Conservation (phyloP, 1,140 invertebrate species). For the Phymorhynchus buccinoides region DNA sequence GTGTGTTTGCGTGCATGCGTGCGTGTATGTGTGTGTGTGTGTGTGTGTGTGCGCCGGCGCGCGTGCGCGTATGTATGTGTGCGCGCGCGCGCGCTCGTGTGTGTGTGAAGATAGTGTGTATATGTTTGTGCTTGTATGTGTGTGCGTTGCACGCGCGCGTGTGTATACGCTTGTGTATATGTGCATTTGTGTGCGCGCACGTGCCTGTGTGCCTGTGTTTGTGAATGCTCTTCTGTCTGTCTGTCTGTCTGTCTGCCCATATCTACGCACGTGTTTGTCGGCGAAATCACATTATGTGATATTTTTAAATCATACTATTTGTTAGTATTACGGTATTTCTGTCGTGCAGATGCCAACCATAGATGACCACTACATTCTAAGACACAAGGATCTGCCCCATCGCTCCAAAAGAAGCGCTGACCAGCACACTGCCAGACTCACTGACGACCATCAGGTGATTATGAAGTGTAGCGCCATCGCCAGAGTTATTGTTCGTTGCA, state of each 20-base stretch:
- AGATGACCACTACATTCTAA: conserved; percentile 67
- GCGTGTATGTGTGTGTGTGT: not conserved
- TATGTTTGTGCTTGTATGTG: not conserved
- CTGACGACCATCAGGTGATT: conserved; percentile 65
- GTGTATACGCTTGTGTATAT: too few species aligned
- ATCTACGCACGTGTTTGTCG: too few species aligned
- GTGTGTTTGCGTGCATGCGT: not conserved
- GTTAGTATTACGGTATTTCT: too few species aligned
- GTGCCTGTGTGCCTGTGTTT: too few species aligned
- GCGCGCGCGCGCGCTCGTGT: not conserved
- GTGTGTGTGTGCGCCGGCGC: not conserved
- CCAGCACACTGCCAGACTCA: conserved; percentile 64
- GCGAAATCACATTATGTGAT: too few species aligned
- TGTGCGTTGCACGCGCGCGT: too few species aligned
- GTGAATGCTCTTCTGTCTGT: too few species aligned
- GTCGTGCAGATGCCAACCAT: not conserved
- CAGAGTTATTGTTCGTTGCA: too few species aligned
- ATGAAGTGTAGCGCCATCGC: too few species aligned
- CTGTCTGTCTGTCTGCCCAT: too few species aligned
- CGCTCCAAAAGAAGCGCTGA: conserved; percentile 65
- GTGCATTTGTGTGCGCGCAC: too few species aligned
- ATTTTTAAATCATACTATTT: too few species aligned
- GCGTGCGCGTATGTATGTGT: not conserved
- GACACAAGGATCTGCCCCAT: conserved; percentile 70
- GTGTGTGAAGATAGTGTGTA: not conserved